phyloP scores from a whole-genome alignment of 2,113 vertebrate genomes.

The Paramormyrops kingsleyae region DNA sequence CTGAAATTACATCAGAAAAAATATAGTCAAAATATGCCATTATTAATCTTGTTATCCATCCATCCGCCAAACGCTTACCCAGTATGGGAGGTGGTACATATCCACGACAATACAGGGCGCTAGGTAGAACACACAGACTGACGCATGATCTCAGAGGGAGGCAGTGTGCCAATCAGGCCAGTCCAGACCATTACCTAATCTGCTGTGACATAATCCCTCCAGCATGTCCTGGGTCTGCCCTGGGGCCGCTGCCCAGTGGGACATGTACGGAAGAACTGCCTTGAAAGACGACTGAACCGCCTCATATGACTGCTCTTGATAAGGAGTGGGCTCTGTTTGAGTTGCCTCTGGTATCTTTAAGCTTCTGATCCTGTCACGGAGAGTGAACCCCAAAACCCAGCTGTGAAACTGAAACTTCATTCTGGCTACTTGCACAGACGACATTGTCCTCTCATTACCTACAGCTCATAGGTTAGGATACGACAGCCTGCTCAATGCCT shows the following conservation, averaged over 20 bases:
- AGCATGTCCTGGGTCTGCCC: background rate
- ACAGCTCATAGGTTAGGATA: background rate
- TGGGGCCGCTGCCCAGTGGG: background rate
- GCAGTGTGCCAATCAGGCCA: background rate
- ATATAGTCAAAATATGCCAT: background rate
- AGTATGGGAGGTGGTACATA: background rate
- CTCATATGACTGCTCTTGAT: background rate
- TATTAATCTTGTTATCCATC: background rate
- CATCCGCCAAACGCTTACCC: background rate
- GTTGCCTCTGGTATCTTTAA: background rate
- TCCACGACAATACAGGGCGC: background rate
- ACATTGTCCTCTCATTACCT: background rate
- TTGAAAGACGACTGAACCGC: background rate
- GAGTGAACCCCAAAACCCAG: background rate
- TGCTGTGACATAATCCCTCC: background rate
- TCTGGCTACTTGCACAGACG: background rate
- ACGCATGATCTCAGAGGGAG: background rate
- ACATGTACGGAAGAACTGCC: background rate
- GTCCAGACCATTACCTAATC: background rate
- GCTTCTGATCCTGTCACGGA: background rate
- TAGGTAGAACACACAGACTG: background rate
- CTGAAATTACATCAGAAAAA: background rate
- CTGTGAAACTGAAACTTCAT: background rate
- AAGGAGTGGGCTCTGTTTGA: background rate
- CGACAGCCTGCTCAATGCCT: background rate